Base-by-base conservation (phyloP, 2,888 invertebrate species). In the Eurois occulta region DNA sequence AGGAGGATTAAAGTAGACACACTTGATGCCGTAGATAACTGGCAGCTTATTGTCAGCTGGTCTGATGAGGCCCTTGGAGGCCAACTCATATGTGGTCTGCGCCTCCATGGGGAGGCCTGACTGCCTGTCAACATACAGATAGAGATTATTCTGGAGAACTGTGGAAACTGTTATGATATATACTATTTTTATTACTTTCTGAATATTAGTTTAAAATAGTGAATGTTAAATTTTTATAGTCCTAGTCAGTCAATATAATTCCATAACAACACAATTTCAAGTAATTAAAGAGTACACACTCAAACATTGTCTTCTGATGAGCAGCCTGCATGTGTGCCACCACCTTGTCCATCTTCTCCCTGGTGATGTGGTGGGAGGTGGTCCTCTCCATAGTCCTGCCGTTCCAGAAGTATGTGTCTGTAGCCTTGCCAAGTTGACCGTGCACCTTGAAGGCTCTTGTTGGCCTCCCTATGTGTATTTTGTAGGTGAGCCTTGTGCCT, bases 71-170 rank as follows among this genome's bases (percentile, higher is more conserved):
- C 99, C 99, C 93, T 98, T 96, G 1, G 97, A 96, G 13, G 99
- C 99, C 78, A 99, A 91, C 77, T 99, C 99, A 94, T 99, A 99
- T 18, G 99, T 99, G 65, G 98, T 97, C 94, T 99, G 98, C 62
- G 98, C 98, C 89, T 98, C 98, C 81, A 98, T 97, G 92, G 98
- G 98, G 0, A 99, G 97, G 41, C 99, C 99, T 87, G 97, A 97
- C 65, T 98, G 91, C 87, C 98, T 98, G 92, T 75, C 95, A 83
- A 72, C 16, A 32, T 28, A 24, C 7, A 58, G 1, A 72, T 60
- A 41, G 35, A 32, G 7, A 65, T 43, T 64, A 67, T 55, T 64
- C 16, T 28, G 10, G 28, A 38, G 21, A 41, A 43, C 24, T 46
- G 28, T 13, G 13, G 6, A 60, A 46, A 55, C 6, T n/a, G 32